These are phyloP conservation scores for Takifugu rubripes DNA, from an alignment of 2,797 vertebrate species.

Conservation along the genomic window DNA sequence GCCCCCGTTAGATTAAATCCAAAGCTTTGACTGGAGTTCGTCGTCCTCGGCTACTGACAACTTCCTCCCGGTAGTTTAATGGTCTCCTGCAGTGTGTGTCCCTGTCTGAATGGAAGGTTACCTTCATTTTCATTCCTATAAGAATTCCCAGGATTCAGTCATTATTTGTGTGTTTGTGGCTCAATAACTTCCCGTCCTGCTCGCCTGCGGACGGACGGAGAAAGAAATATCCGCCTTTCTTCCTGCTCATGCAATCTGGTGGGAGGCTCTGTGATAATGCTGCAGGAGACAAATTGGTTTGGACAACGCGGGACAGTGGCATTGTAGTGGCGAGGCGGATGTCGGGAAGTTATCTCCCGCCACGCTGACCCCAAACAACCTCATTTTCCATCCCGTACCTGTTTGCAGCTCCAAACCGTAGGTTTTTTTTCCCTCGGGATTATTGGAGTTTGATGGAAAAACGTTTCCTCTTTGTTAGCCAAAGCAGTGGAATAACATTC, in stretches of 20 bases:
- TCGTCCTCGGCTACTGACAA: no score
- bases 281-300: conserved; percentile 19
- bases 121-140: conserved; percentile 30
- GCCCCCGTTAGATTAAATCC: conserved; percentile 1
- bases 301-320: conserved; percentile 32
- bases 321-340: conserved; percentile 36
- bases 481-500: no score
- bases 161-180: conserved; percentile 19
- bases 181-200: conserved; percentile 30
- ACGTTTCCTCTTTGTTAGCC: not conserved
- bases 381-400: conserved; percentile 22
- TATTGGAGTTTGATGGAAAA: not conserved
- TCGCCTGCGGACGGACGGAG: conserved; percentile 2
- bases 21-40: not conserved
- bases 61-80: not conserved
- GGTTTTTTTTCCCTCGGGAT: no score
- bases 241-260: conserved; percentile 27
- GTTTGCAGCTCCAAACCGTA: conserved; percentile 1
- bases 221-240: conserved; percentile 14
- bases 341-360: conserved; percentile 10
- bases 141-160: conserved; percentile 19
- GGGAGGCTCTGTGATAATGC: conserved; percentile 30
- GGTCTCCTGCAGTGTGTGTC: conserved; percentile 6
- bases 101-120: conserved; percentile 23
- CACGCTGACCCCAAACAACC: conserved; percentile 23